Evolutionary conservation across 1,140 invertebrate species (phyloP), one percentile per base, ranked within the genome.

Genomic region (Tetragnatha versicolor): DNA sequence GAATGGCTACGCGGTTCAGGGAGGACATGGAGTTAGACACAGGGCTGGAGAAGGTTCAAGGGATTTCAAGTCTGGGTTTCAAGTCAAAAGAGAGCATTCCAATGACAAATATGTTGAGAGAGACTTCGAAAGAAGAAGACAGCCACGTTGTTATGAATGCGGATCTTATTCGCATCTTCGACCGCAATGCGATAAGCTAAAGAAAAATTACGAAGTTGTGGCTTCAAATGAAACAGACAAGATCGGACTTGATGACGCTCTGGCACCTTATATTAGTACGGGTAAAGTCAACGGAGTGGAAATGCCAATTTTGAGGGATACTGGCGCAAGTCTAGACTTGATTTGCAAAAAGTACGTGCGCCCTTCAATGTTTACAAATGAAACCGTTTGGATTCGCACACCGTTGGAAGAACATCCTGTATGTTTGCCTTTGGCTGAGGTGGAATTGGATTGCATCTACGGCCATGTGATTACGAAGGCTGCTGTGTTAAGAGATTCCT

Each of bases 371-470:
- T 53, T 10, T 53, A 53, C 51, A 53, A 53, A 25, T 53, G 51
- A 53, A 25, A 53, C 9, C 6, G 51, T 53, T n/a, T 53, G 51
- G 51, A 10, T 53, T n/a, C 9, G n/a, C 25, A 27, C 25, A 27
- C 55, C 55, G 4, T 60, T 60, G 25, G 25, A 60, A 27, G 55
- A 60, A 33, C 10, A 22, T 27, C 14, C 17, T 12, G 31, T 29
- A 12, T 60, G 55, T 33, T 60, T 60, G n/a, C 55, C 55, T 33
- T 20, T 60, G 9, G 55, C 22, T 27, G 55, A 60, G 31, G 55
- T 27, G n/a, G 47, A 51, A n/a, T n/a, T 51, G 39, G 39, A 42
- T 7, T 42, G 39, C 22, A 20, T n/a, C 5, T n/a, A n/a, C 14
- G 47, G 47, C 17, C 47, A 7, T n/a, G 4, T 51, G n/a, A 51